phyloP scores from a whole-genome alignment of 2,888 invertebrate genomes.

The Nephrotoma flavescens region DNA sequence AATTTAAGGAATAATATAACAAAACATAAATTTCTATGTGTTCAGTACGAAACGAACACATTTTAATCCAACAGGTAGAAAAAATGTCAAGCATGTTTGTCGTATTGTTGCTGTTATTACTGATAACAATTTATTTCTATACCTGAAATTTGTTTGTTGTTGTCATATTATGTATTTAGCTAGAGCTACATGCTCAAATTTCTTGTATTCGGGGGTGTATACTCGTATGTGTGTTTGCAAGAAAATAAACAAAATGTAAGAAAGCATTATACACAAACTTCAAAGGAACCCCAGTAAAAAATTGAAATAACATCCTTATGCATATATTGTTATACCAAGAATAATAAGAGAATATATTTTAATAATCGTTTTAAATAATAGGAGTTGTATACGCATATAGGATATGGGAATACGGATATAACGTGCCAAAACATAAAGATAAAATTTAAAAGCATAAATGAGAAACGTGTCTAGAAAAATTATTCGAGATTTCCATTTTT shows the following conservation, averaged over 20 bases:
- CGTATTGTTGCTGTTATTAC: background rate
- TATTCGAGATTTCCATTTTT: background rate
- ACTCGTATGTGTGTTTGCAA: background rate
- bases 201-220: background rate
- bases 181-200: background rate
- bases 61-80: background rate
- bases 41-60: background rate
- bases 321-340: background rate
- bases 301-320: background rate
- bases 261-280: background rate
- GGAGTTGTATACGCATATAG: background rate
- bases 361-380: background rate
- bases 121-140: background rate
- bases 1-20: background rate
- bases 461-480: background rate
- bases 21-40: background rate
- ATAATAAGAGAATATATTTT: background rate
- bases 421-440: background rate
- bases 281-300: background rate
- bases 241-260: background rate
- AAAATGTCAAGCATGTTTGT: background rate
- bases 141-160: background rate
- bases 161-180: background rate
- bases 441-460: background rate
- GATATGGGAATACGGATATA: background rate